Base-by-base conservation (phyloP, 2,113 vertebrate species). In the Semicossyphus pulcher region DNA sequence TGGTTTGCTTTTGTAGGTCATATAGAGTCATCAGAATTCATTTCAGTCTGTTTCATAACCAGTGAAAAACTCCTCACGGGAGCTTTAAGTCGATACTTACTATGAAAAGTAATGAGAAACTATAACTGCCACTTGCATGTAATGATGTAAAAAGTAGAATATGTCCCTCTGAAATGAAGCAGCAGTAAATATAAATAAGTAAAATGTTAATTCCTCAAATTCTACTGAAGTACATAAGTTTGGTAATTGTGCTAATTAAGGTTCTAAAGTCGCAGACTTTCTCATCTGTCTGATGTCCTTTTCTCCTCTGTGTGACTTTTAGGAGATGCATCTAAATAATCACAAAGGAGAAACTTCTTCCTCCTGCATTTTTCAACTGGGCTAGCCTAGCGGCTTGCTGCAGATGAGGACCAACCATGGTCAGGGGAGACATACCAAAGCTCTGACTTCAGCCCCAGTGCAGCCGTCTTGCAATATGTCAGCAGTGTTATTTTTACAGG, bases 401-500 rank as follows among this genome's bases (percentile, higher is more conserved):
- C 69, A 83, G 69, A 83, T 72, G 85, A 91, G 86, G 82, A 85
- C 88, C 78, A 81, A 82, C 86, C 78, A 85, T 81, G 88, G 80
- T 86, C 69, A 72, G 77, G 37, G 76, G 78, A 89, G 81, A 91
- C 90, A 94, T 93, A 91, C 92, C 93, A 92, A 83, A 89, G 86
- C 59, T 48, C 76, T 93, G 89, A 94, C 88, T 86, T 93, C 88
- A 93, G 71, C 81, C 82, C 44, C 32, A 84, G 76, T 78, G 81
- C 80, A 83, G 79, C 80, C 78, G 75, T 78, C 83, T 88, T 85
- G 72, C 78, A 85, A 68, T 61, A 89, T 88, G 90, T 92, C 90
- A 92, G 81, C 89, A 83, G 70, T 90, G 89, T 91, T 92, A 91
- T 91, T 91, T 93, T 92, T 90, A 91, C 76, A 86, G 78, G 79